phyloP scores from a whole-genome alignment of 2,888 invertebrate genomes.

The Spialia ferax region DNA sequence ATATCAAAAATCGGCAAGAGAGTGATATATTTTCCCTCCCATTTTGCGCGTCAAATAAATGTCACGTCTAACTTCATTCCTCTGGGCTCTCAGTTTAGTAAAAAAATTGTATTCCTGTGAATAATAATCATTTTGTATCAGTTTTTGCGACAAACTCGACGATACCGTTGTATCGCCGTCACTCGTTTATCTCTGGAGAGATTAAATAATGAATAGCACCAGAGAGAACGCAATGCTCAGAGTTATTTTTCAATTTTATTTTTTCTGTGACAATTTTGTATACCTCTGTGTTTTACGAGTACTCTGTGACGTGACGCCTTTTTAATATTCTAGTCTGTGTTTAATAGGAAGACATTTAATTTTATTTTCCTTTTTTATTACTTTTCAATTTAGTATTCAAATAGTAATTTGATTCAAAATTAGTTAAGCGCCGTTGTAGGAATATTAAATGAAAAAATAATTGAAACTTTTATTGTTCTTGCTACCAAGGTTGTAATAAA shows the following conservation, averaged over 20 bases:
- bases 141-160: neutral
- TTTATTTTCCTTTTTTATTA: too few species aligned
- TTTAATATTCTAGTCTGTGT: neutral
- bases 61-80: neutral
- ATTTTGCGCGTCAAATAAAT: neutral
- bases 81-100: neutral
- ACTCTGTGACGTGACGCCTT: neutral
- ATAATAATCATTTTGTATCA: slow-evolving; percentile 1
- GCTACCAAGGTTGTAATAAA: too few species aligned
- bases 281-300: slow-evolving; percentile 1
- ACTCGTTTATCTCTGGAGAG: neutral
- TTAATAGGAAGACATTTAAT: too few species aligned
- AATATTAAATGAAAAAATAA: too few species aligned
- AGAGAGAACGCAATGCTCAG: neutral
- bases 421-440: too few species aligned
- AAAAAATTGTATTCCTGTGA: neutral
- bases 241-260: neutral
- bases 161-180: neutral
- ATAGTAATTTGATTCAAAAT: too few species aligned
- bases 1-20: too few species aligned
- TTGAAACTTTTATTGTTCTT: too few species aligned
- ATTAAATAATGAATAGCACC: slow-evolving; percentile 1
- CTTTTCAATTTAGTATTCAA: too few species aligned
- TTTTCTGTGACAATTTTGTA: neutral
- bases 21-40: too few species aligned